Base-by-base conservation (phyloP, 2,113 vertebrate species). In the Oophaga pumilio region DNA sequence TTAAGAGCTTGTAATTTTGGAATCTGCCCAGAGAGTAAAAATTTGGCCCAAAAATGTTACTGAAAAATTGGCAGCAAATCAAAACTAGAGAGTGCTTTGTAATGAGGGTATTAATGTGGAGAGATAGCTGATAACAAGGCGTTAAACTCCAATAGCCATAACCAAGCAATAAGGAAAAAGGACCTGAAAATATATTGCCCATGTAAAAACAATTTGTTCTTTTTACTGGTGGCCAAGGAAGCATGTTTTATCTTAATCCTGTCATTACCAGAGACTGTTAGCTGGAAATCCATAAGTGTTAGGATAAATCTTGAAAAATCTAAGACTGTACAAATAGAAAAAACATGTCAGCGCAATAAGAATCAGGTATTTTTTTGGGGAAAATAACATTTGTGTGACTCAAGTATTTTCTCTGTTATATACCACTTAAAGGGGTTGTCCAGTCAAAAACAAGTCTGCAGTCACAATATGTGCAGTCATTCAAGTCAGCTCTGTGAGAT, bases 71-170 rank as follows among this genome's bases (percentile, higher is more conserved):
- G 86, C 86, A 76, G 79, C 69, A 52, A 64, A 83, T 76, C 79
- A 88, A 69, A 24, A 76, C 20, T 71, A 76, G 53, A 88, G 79
- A 88, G 57, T 76, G 43, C 59, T 52, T 52, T 82, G 86, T 76
- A 88, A 88, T 83, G 86, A 88, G 79, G 14, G 69, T 76, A 83
- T 87, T 82, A 87, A 82, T 76, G 86, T 50, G 49, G 57, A 64
- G 59, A 83, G 43, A 82, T 82, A 76, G 57, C 81, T 64, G 86
- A 79, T 88, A 88, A 88, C 86, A 88, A 88, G 86, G 86, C 83
- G 86, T 88, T 88, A 83, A 79, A 76, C 79, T 80, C 76, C 86
- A 76, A 43, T 76, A 69, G 86, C 82, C 18, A 69, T 57, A 66
- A 76, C 69, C 69, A 66, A 82, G 68, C 24, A 60, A 71, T 20